Conservation (phyloP, 2,888 invertebrate genomes). For the Trichopria drosophilae region DNA sequence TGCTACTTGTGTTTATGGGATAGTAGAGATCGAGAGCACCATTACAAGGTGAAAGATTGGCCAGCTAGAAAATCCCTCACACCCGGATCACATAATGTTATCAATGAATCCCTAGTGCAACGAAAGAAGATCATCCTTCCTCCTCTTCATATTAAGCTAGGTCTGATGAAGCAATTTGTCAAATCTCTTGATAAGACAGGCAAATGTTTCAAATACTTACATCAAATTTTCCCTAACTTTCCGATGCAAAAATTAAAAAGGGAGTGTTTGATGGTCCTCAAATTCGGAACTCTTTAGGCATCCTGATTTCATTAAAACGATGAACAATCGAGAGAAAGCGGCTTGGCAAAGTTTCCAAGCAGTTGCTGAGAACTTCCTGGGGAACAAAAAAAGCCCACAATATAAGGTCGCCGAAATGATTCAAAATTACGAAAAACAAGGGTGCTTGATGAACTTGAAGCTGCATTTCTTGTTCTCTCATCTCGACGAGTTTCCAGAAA, state of each 20-base stretch:
- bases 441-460: slow-evolving; percentile 31
- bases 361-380: slow-evolving; percentile 16
- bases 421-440: slow-evolving; percentile 17
- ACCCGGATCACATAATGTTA: slow-evolving; percentile 20
- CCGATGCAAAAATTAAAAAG: slow-evolving; percentile 27
- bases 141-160: slow-evolving; percentile 36
- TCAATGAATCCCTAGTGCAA: slow-evolving; percentile 15
- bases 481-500: slow-evolving; percentile 18
- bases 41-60: slow-evolving; percentile 10
- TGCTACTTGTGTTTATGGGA: slow-evolving; percentile 11
- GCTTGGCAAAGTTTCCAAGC: slow-evolving; percentile 25
- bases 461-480: slow-evolving; percentile 18
- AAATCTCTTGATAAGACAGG: slow-evolving; percentile 15
- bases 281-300: slow-evolving; percentile 32
- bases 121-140: slow-evolving; percentile 18
- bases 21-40: slow-evolving; percentile 11
- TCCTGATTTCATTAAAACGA: slow-evolving; percentile 16
- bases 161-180: slow-evolving; percentile 17
- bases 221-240: slow-evolving; percentile 22
- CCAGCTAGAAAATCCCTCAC: slow-evolving; percentile 1
- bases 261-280: slow-evolving; percentile 30
- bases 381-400: slow-evolving; percentile 28
- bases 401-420: slow-evolving; percentile 30
- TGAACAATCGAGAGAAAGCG: slow-evolving; percentile 18
- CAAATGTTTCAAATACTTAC: slow-evolving; percentile 7